Evolutionary conservation across 2,888 invertebrate species (phyloP).

Genomic region (Morpho helenor): DNA sequence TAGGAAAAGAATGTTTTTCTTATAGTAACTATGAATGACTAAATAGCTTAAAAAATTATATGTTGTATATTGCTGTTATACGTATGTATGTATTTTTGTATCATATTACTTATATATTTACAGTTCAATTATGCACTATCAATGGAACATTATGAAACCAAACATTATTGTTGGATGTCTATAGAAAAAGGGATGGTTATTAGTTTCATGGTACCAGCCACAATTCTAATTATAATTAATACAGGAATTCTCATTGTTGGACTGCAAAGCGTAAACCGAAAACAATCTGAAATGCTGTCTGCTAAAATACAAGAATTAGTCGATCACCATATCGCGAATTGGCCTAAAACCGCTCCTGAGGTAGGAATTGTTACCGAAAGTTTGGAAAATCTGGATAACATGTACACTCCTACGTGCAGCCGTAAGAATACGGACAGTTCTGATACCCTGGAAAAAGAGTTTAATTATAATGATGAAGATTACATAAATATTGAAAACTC

Average conservation of each 20-base stretch:
- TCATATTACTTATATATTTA: constrained; percentile 4
- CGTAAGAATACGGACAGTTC: constrained; percentile 68
- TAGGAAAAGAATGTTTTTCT: too few relatives aligned
- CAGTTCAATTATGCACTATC: constrained; percentile 83
- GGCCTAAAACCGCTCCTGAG: constrained; percentile 51
- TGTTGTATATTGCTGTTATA: too few relatives aligned
- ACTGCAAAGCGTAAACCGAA: constrained; percentile 64
- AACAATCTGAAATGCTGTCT: constrained; percentile 65
- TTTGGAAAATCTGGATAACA: constrained; percentile 56
- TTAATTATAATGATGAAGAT: constrained; percentile 59
- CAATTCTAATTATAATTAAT: constrained; percentile 82
- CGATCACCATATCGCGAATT: constrained; percentile 62
- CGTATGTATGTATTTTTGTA: too few relatives aligned
- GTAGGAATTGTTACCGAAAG: constrained; percentile 49
- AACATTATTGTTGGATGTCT: constrained; percentile 88
- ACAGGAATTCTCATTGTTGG: constrained; percentile 80
- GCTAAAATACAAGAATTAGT: constrained; percentile 67
- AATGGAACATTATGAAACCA: constrained; percentile 85
- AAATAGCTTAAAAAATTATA: too few relatives aligned
- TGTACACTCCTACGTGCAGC: constrained; percentile 61
- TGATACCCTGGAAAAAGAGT: constrained; percentile 64
- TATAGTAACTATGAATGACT: too few relatives aligned
- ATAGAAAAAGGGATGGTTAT: constrained; percentile 87
- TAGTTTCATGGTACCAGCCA: constrained; percentile 87
- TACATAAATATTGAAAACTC: constrained; percentile 45